These are phyloP conservation scores for Heteronetta atricapilla DNA, from an alignment of 2,113 vertebrate species.

Conservation along the genomic window DNA sequence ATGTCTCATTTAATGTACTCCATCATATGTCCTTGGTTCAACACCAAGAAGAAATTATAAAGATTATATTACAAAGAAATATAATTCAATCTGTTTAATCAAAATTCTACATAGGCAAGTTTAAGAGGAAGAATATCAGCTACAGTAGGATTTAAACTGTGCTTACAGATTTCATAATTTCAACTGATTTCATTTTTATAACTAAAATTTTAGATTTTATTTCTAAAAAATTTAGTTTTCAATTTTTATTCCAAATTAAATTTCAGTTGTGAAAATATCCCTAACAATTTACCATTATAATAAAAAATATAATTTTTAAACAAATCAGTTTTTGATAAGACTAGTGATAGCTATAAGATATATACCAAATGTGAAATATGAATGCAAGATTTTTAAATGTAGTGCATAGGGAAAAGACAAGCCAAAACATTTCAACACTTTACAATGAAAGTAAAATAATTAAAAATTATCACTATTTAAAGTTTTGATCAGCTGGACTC, in stretches of 20 bases:
- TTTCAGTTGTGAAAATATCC: not conserved
- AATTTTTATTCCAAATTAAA: not conserved
- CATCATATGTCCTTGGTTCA: not conserved
- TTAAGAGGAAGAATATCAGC: not conserved
- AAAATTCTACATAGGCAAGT: not conserved
- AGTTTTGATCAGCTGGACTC: not conserved
- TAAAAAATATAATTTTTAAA: not conserved
- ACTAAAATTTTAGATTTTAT: not conserved
- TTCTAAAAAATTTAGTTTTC: not conserved
- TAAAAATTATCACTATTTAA: not conserved
- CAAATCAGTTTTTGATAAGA: not conserved
- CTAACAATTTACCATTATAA: not conserved
- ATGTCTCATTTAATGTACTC: not conserved
- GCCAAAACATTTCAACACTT: not conserved
- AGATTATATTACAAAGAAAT: not conserved
- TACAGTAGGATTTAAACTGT: not conserved
- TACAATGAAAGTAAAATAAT: not conserved
- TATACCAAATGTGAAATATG: not conserved
- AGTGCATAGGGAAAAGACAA: not conserved
- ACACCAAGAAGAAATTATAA: not conserved
- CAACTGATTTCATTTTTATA: not conserved
- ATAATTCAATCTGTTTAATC: not conserved
- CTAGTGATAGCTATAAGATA: not conserved
- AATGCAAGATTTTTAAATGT: not conserved
- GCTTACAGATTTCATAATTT: not conserved